phyloP scores from a whole-genome alignment of 2,888 invertebrate species.

The Melieria picta region DNA sequence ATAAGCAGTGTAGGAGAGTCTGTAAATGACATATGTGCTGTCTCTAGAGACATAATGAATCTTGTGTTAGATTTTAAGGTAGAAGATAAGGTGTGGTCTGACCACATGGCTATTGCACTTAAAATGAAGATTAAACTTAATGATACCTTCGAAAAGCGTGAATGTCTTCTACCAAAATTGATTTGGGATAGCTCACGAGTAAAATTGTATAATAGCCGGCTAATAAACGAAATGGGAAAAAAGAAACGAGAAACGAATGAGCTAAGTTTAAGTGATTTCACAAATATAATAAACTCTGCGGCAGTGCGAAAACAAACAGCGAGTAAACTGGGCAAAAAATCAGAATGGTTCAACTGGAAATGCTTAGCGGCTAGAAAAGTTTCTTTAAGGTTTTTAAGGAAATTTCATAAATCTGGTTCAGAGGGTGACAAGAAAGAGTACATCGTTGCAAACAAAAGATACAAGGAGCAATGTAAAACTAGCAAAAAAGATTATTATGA shows the following conservation, averaged over 20 bases:
- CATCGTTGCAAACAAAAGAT: no score
- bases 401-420: no score
- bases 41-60: background rate
- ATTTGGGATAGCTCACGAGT: background rate
- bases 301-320: background rate
- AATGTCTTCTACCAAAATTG: background rate
- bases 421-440: no score
- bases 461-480: no score
- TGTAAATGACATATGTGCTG: background rate
- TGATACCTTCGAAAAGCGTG: background rate
- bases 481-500: no score
- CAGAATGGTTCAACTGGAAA: no score
- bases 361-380: no score
- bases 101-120: background rate
- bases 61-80: no score
- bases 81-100: background rate
- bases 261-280: background rate
- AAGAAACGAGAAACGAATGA: background rate
- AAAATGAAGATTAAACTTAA: background rate
- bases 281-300: background rate
- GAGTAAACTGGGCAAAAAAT: background rate
- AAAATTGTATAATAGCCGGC: background rate
- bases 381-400: no score
- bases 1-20: background rate
- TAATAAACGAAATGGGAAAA: background rate